Conservation (phyloP, 2,797 vertebrate genomes). For the Knipowitschia caucasica region DNA sequence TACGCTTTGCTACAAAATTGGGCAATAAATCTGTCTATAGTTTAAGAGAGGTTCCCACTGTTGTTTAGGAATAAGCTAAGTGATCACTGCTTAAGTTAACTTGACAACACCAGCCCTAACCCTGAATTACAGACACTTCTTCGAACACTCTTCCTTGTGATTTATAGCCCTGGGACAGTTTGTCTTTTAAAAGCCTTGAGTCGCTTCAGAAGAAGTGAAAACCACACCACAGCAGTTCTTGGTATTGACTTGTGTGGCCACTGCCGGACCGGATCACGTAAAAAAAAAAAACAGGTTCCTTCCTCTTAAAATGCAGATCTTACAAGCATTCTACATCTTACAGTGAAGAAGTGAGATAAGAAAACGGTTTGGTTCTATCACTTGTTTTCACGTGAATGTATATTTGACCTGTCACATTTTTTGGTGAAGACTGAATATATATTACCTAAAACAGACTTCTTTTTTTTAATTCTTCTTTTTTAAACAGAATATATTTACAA, state of each 20-base stretch:
- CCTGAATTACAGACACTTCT: background rate
- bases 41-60: background rate
- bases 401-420: too few species aligned
- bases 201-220: constrained; percentile 18
- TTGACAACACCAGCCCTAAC: constrained; percentile 1
- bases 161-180: constrained; percentile 4
- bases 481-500: too few species aligned
- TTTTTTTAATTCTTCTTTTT: too few species aligned
- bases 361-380: too few species aligned
- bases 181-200: background rate
- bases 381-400: too few species aligned
- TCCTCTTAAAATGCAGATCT: background rate
- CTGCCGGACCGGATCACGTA: background rate
- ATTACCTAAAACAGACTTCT: too few species aligned
- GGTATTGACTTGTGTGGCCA: constrained; percentile 1
- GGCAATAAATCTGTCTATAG: background rate
- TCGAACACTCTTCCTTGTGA: background rate
- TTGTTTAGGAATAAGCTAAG: background rate
- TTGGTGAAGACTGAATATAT: too few species aligned
- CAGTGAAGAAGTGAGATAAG: background rate
- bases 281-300: too few species aligned
- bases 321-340: background rate
- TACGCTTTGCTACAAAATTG: background rate
- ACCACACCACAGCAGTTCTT: background rate
- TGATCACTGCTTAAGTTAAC: background rate